Evolutionary conservation across 30 jellyfish, hydroid and myxozoan species (phyloP), one percentile per base, ranked within the genome.

Genomic region (Aurelia sp.): DNA sequence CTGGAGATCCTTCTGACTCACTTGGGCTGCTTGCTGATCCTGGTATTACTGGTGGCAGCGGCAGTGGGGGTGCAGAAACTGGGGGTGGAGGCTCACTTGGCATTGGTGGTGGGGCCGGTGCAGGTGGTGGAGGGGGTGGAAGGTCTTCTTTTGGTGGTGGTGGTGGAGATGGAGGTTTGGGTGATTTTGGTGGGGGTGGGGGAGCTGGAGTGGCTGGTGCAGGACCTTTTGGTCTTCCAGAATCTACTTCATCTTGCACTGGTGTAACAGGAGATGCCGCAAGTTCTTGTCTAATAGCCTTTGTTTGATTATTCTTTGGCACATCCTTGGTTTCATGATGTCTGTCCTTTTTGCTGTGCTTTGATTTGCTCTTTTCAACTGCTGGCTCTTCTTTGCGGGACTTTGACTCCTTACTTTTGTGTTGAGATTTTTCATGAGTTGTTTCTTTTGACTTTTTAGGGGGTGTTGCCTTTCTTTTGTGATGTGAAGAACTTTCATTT

Each of bases 51-150:
- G 98, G 98, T 2, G 98, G 98, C 74, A 93, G 77, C 13, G 98
- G 98, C 77, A 93, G 65, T 6, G 98, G 96, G 38, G 97, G 92
- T 9, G 97, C 85, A 5, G 88, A 51, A 13, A 97, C 97, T 31
- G 98, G 98, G 20, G 97, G 95, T 10, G 95, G 90, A 27, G 89
- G 91, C 63, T 85, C 93, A 33, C 86, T 76, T 27, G 97, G 97
- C 67, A 91, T 92, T 76, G 89, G 89, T 13, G 97, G 97, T 41
- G 89, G 88, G 13, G 92, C 96, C 1, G 86, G 81, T 16, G 84
- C 90, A 22, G 96, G 88, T 1, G 91, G 98, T 30, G 98, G 98
- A 35, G 97, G 95, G 17, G 92, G 90, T 22, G 89, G 89, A 8
- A 47, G 53, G 48, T 87, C 92, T 71, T 78, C 82, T 52, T 90